Conservation (phyloP, 1,140 invertebrate genomes). For the Drosophila santomea region DNA sequence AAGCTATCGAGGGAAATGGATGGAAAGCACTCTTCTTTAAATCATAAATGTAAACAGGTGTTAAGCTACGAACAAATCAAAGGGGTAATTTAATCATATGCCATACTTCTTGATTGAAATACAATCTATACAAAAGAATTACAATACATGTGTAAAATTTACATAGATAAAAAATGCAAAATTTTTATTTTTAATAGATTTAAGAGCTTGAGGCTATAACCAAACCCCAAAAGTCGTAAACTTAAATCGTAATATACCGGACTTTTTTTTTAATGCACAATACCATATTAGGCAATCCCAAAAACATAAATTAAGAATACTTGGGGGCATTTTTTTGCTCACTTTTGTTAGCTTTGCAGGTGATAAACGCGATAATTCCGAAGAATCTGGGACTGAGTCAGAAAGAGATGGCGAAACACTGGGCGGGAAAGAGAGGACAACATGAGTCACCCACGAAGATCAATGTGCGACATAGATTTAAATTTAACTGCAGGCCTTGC, state of each 20-base stretch:
- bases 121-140: too few species aligned
- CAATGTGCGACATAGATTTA: constrained; percentile 34
- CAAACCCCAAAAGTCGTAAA: constrained; percentile 6
- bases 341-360: constrained; percentile 16
- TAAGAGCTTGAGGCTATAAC: not conserved
- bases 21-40: not conserved
- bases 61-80: not conserved
- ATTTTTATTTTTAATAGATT: not conserved
- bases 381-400: constrained; percentile 53
- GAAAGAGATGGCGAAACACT: not conserved
- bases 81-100: not conserved
- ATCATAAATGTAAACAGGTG: not conserved
- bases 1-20: not conserved
- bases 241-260: not conserved
- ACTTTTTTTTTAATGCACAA: not conserved
- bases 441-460: constrained; percentile 34
- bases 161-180: too few species aligned
- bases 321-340: not conserved
- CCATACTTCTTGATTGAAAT: not conserved
- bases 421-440: constrained; percentile 2
- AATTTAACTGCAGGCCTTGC: not conserved
- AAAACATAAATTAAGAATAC: constrained; percentile 22
- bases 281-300: constrained; percentile 9
- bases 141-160: too few species aligned
- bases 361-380: constrained; percentile 57